Base-by-base conservation (phyloP, 2,797 vertebrate species). In the Acipenser oxyrinchus region DNA sequence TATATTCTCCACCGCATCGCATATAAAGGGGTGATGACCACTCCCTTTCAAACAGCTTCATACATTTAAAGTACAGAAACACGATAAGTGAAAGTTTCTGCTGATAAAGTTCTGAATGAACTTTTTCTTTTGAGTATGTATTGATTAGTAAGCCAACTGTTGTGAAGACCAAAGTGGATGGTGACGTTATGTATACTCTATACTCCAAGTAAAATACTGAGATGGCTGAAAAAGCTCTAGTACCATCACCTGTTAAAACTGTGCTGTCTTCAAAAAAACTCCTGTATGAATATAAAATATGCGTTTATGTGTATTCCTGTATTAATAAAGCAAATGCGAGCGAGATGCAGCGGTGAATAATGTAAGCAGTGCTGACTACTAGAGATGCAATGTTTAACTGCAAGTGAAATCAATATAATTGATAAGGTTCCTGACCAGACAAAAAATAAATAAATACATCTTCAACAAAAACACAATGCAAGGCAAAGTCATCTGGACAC, bases 1-100 rank as follows among this genome's bases (percentile, higher is more conserved):
- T 79, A 82, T 79, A 83, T 85, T 82, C 83, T 79, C 82, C 73
- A 82, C 83, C 78, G 74, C 79, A 78, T 74, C 87, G 80, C 71
- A 69, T 70, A 62, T 67, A 67, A 67, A 53, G 67, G 68, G 53
- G 23, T 37, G 23, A 37, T 37, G 23, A 37, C 23, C 23, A 37
- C 23, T 37, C 23, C 9, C 11, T 58, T 58, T 58, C 55, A 58
- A 58, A 7, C 55, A 58, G 11, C 55, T 10, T 58, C 11, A 12
- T 58, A 6, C 12, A 11, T 10, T 12, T 13, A 58, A 13, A 58
- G 55, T 15, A 58, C 55, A 58, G 55, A 58, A 58, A 58, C 9
- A 10, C 6, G 12, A 12, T 58, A 11, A 9, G 11, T 11, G 23
- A 37, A 37, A 37, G 23, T 37, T 37, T 37, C 23, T 37, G 23